These are phyloP conservation scores for Malurus elegans DNA, from an alignment of 2,113 vertebrate species.

Conservation along the genomic window DNA sequence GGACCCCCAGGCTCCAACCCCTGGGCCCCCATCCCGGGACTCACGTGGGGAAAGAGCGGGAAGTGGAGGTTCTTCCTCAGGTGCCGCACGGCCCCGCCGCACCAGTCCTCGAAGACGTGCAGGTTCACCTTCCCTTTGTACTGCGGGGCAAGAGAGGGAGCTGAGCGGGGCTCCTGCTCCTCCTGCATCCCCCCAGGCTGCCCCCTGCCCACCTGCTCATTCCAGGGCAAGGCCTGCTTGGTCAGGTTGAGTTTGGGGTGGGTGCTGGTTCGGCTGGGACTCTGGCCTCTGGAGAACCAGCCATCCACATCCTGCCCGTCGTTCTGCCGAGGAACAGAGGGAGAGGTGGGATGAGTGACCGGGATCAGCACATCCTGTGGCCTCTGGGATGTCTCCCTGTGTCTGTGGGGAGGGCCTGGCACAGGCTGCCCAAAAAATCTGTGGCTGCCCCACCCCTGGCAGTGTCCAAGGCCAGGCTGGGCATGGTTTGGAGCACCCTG, in stretches of 20 bases:
- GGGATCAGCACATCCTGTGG: rapidly evolving
- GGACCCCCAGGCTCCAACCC: rapidly evolving
- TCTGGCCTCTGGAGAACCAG: conserved; percentile 23
- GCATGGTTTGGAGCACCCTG: not conserved
- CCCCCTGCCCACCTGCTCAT: conserved; percentile 61
- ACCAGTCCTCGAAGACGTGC: conserved; percentile 99
- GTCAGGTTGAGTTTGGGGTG: conserved; percentile 71
- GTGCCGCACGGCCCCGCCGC: conserved; percentile 87
- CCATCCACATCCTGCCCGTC: conserved; percentile 6
- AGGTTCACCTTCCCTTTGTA: conserved; percentile 93
- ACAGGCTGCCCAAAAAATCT: not conserved
- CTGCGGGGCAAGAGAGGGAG: conserved; percentile 61
- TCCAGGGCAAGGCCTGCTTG: conserved; percentile 67
- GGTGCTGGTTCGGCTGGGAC: not conserved
- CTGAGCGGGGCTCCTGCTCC: not conserved
- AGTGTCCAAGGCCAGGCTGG: not conserved
- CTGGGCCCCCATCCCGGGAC: not conserved
- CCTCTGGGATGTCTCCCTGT: not conserved
- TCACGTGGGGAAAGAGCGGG: conserved; percentile 94
- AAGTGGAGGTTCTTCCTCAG: conserved; percentile 95
- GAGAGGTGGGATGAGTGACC: rapidly evolving
- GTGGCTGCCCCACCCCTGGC: not conserved
- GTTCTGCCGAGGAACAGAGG: not conserved
- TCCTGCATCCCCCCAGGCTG: not conserved
- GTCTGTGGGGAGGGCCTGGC: not conserved